Base-by-base conservation (phyloP, 1,140 invertebrate species). In the Paraescarpia echinospica region DNA sequence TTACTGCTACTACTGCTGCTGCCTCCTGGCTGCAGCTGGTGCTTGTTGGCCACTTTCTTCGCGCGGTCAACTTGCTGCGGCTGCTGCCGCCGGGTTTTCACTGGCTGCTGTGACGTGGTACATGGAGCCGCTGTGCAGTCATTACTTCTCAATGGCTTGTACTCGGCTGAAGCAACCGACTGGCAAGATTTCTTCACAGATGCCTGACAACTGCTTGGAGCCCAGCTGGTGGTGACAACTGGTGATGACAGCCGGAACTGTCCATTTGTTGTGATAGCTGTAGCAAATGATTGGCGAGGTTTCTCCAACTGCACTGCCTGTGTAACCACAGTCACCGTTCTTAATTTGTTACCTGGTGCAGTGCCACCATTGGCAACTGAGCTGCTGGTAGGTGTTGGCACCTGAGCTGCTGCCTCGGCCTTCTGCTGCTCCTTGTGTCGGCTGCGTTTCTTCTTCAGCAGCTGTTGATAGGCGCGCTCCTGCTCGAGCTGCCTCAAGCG, bases 391-490 rank as follows among this genome's bases (percentile, higher is more conserved):
- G 59, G 59, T 77, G 59, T 77, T 77, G 59, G 8, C 14, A 31
- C 59, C 35, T 91, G 91, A n/a, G 5, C 89, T 34, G 12, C 91
- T 48, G 91, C 34, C 91, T 59, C 35, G 14, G 34, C 14, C 91
- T 92, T 59, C 34, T 33, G 35, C n/a, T 51, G 34, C 91, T 48
- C 35, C 48, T 35, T 35, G 35, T 92, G 91, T 92, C 48, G 35
- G 34, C 33, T 33, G 34, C 34, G 35, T 59, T 92, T 34, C 91
- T 59, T 35, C 91, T 92, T 35, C 33, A 33, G 35, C 91, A 35
- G 35, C 33, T 92, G 35, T 59, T 92, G 1, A 12, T 41, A 33
- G 34, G 33, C 33, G 12, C 34, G 91, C 34, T 51, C 33, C 34
- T 91, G 34, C 91, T 91, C 41, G 6, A 35, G 18, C 2, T 34